Evolutionary conservation across 2,113 vertebrate species (phyloP).

Genomic region (Agelaius tricolor): DNA sequence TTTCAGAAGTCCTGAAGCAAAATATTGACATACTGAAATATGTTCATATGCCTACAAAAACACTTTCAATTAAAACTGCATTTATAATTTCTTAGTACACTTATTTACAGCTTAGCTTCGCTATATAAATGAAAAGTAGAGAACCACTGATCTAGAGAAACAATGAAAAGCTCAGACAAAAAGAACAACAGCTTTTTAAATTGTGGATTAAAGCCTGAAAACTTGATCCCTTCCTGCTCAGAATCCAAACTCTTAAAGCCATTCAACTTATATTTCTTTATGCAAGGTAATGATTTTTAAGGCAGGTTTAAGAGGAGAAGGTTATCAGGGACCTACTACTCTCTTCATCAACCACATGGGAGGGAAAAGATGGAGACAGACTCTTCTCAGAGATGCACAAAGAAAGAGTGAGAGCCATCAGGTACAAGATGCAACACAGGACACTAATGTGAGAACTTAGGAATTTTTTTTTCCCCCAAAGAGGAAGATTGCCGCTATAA

Average conservation of each 20-base stretch:
- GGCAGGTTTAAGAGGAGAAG: neutral
- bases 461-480: fast-evolving
- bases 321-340: neutral
- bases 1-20: neutral
- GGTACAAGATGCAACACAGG: neutral
- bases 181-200: neutral
- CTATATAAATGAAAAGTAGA: neutral
- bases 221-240: neutral
- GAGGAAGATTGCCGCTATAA: neutral
- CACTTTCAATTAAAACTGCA: neutral
- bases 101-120: neutral
- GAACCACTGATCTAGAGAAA: neutral
- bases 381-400: neutral
- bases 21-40: neutral
- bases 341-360: neutral
- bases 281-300: neutral
- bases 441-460: neutral
- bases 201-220: neutral
- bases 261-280: neutral
- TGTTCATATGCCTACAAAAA: neutral
- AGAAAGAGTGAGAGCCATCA: neutral
- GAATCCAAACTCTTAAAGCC: neutral
- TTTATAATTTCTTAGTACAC: neutral
- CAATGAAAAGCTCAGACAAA: neutral
- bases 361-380: neutral